Base-by-base conservation (phyloP, 2,797 vertebrate species). In the Pseudomugil gertrudae region DNA sequence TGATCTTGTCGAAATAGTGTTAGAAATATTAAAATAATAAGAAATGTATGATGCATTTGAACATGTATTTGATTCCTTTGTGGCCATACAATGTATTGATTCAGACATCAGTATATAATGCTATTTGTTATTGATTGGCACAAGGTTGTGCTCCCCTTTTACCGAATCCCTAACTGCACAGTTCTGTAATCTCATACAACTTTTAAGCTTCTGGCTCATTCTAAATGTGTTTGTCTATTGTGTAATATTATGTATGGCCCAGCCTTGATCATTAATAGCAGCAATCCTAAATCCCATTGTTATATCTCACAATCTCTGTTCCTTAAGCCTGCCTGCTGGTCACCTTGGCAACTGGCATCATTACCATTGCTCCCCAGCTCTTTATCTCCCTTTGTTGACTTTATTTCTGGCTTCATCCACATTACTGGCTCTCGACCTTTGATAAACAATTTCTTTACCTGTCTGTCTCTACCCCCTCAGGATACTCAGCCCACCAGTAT, bases 341-440 rank as follows among this genome's bases (percentile, higher is more conserved):
- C 84, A 86, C 92, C 92, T 76, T 89, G 89, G 91, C 88, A 94
- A 93, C 93, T 79, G 73, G 75, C 79, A 83, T 91, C 83, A 89
- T 90, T 87, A 84, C 55, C 69, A 53, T 80, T 67, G 62, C 77
- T 82, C 80, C 81, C 63, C 47, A 35, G 57, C 66, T 47, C 59
- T 79, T 86, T 67, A 83, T 76, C 79, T 78, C 70, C 57, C 57
- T 43, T 67, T 68, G 51, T 74, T 77, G 72, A 57, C 63, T 72
- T 80, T 81, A 74, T 78, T 79, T 33, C 60, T 70, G 64, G 36
- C 50, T 50, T 79, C 66, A 75, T 64, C 67, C 62, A 45, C 63
- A 71, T 57, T 65, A 48, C 50, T 74, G 76, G 47, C 59, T 68
- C 65, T 38, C 57, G 61, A 74, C 75, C 53, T 81, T 58, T 86